Evolutionary conservation across 1,140 invertebrate species (phyloP).

Genomic region (Rhizoglyphus robini): DNA sequence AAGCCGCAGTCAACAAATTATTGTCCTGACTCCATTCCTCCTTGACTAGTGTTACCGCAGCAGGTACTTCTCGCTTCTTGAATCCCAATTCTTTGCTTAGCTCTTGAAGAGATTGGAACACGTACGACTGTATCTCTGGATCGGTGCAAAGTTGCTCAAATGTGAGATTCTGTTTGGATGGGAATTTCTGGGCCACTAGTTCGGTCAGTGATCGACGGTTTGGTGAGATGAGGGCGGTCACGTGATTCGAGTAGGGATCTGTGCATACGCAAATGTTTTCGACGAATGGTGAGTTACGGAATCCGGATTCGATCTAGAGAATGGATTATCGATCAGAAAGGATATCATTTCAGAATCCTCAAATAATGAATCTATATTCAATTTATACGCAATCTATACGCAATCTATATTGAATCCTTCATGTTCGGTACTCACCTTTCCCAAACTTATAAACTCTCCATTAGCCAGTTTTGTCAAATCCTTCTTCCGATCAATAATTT

Average conservation of each 20-base stretch:
- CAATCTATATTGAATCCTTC: neutral
- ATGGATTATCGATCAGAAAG: neutral
- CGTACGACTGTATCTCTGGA: conserved; percentile 53
- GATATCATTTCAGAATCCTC: neutral
- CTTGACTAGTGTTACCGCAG: conserved; percentile 31
- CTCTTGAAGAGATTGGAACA: conserved; percentile 36
- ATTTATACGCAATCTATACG: too few relatives aligned
- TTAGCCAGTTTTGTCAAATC: conserved; percentile 75
- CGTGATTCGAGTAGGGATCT: conserved; percentile 63
- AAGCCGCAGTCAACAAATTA: conserved; percentile 51
- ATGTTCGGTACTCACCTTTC: conserved; percentile 22
- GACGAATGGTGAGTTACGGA: conserved; percentile 82
- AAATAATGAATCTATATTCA: neutral
- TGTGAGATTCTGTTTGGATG: conserved; percentile 31
- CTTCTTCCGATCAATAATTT: conserved; percentile 44
- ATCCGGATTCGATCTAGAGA: conserved; percentile 56
- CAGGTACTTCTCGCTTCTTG: conserved; percentile 34
- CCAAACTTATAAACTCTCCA: conserved; percentile 37
- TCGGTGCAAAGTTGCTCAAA: conserved; percentile 60
- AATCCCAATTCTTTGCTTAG: neutral
- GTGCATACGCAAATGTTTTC: conserved; percentile 92
- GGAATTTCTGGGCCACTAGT: conserved; percentile 48
- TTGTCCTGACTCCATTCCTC: conserved; percentile 46
- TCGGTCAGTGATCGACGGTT: conserved; percentile 50
- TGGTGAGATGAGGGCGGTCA: conserved; percentile 78